Percentiles rank a stretch among this genome's conserved stretches.
Evolutionary conservation across 2,888 invertebrate species (phyloP).

Genomic region (Catocala nupta): DNA sequence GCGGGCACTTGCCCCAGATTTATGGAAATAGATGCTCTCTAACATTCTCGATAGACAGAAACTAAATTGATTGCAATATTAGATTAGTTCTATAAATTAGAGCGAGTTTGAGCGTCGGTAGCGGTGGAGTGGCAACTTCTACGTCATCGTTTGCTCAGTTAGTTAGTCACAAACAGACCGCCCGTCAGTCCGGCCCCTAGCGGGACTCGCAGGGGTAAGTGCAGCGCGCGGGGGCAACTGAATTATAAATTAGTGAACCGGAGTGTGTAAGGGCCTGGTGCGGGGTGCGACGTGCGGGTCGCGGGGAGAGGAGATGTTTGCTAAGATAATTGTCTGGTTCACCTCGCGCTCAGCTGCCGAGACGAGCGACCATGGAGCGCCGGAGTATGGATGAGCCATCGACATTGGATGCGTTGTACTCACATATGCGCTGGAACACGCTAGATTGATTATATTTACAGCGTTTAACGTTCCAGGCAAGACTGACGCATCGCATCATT

Average conservation of each 20-base stretch:
- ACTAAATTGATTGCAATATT: constrained; percentile 28
- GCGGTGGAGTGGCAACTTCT: constrained; percentile 17
- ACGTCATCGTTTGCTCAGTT: constrained; percentile 31
- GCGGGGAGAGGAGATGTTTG: constrained; percentile 32
- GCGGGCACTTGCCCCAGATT: neutral
- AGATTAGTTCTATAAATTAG: constrained; percentile 28
- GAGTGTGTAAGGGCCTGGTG: constrained; percentile 1
- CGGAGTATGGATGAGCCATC: neutral
- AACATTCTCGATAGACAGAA: constrained; percentile 17
- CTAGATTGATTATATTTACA: too few relatives aligned
- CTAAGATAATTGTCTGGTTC: constrained; percentile 47
- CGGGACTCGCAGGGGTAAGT: neutral
- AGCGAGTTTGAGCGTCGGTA: constrained; percentile 11
- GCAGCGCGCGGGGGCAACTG: neutral
- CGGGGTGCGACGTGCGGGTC: neutral
- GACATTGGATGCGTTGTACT: neutral
- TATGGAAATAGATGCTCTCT: constrained; percentile 10
- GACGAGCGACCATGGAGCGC: neutral
- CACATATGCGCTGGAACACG: too few relatives aligned
- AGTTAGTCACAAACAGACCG: constrained; percentile 41
- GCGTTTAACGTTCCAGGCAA: too few relatives aligned
- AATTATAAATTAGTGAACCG: constrained; percentile 46
- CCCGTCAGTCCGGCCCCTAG: constrained; percentile 15
- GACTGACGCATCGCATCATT: too few relatives aligned
- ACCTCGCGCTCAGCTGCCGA: constrained; percentile 14